A percentile compares a stretch with the other conserved stretches of the same genome.
Conservation (phyloP, 2,113 vertebrate genomes). For the Lagopus leucura region DNA sequence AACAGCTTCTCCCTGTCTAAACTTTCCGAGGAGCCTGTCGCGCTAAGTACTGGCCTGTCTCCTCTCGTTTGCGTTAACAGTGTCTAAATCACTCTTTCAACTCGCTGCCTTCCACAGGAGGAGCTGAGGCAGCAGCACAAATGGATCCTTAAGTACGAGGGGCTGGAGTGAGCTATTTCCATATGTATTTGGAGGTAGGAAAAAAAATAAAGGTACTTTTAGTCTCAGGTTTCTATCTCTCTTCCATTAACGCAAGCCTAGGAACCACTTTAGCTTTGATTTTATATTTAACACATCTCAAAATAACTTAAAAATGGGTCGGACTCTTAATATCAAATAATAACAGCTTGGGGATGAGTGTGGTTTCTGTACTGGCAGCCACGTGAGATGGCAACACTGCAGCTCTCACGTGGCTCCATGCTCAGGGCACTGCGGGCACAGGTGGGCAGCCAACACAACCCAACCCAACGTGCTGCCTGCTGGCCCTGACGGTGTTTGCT, state of each 20-base stretch:
- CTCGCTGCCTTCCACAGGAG: slow-evolving; percentile 31
- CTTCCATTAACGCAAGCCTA: neutral
- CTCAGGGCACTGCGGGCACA: neutral
- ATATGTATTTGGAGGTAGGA: neutral
- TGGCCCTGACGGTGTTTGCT: neutral
- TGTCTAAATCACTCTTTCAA: slow-evolving; percentile 58
- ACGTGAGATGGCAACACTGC: rapidly evolving
- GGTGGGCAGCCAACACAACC: rapidly evolving
- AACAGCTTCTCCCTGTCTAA: slow-evolving; percentile 73
- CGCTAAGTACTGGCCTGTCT: slow-evolving; percentile 58
- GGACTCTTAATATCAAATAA: neutral
- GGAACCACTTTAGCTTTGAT: neutral
- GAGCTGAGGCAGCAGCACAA: slow-evolving; percentile 40
- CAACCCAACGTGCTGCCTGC: rapidly evolving
- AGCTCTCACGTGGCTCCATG: neutral
- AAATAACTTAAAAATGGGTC: neutral
- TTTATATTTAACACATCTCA: neutral
- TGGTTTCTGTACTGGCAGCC: neutral
- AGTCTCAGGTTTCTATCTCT: neutral
- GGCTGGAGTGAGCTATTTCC: neutral
- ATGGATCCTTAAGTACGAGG: neutral
- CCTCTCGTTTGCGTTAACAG: slow-evolving; percentile 66
- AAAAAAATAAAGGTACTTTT: neutral
- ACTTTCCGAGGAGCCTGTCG: slow-evolving; percentile 62
- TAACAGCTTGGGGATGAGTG: neutral